Evolutionary conservation across 2,888 invertebrate species (phyloP), one percentile per base, ranked within the genome.

Genomic region (Clepsis dumicolana): DNA sequence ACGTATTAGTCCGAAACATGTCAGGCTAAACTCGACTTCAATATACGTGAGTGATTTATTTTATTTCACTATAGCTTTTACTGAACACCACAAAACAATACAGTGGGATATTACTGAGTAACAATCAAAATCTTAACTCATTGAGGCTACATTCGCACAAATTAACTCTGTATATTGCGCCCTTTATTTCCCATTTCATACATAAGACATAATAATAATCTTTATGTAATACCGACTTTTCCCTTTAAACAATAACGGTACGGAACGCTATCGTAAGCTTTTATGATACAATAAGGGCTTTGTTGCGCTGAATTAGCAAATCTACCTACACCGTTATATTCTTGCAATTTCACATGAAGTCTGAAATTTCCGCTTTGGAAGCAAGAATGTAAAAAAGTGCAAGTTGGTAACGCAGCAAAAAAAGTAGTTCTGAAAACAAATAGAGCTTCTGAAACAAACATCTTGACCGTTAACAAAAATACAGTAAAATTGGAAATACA

Each of bases 231-330:
- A 78, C 81, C 73, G 74, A 74, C 73, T 72, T 72, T 74, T 75
- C 77, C 72, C 79, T 80, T 79, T 78, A 82, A 84, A 87, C 83
- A 87, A 86, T 83, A 80, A 52, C 83, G 82, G 84, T 82, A 81
- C 81, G 80, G 76, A 81, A 80, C 73, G 81, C 70, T 71, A 66
- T 79, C 81, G 77, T 87, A 83, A 83, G 78, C 80, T 85, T 88
- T 87, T 86, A 88, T 80, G 75, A 73, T 77, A 77, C 81, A 79
- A 80, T 80, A 78, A 81, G 74, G 73, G 73, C 72, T 75, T 64
- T 57, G 66, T 65, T 63, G 52, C 70, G 73, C 74, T 64, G 64
- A 70, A 67, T 75, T 72, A 70, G 70, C 74, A 67, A 67, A 67
- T 63, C n/a, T n/a, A n/a, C n/a, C n/a, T n/a, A n/a, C n/a, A 63